Conservation (phyloP, 2,888 invertebrate genomes). For the Trissonchulus latispiculum region DNA sequence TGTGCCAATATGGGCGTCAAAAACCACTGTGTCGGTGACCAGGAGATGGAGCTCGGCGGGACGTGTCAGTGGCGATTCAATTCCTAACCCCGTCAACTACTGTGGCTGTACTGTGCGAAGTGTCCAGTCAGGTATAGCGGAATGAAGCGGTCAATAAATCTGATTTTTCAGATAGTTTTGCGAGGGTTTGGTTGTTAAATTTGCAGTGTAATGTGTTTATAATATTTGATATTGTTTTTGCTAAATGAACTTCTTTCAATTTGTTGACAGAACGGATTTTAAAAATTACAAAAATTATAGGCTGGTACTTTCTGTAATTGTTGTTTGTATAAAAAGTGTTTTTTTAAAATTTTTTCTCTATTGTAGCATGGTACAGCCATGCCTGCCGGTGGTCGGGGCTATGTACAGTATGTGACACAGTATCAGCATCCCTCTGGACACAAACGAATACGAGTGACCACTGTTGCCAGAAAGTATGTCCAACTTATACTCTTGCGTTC, state of each 20-base stretch:
- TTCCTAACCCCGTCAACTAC: conserved; percentile 79
- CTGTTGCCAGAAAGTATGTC: conserved; percentile 94
- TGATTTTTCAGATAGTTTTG: no score
- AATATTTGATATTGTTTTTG: no score
- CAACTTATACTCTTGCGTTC: no score
- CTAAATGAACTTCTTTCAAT: no score
- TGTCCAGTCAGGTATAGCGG: conserved; percentile 57
- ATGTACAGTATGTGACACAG: conserved; percentile 93
- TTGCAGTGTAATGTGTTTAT: no score
- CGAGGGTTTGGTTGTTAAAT: no score
- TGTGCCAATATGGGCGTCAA: conserved; percentile 88
- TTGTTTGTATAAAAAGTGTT: no score
- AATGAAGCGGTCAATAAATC: no score
- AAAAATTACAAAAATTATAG: no score
- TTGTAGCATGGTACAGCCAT: conserved; percentile 79
- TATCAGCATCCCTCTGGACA: conserved; percentile 96
- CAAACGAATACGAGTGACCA: conserved; percentile 85
- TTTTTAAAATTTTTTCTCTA: no score
- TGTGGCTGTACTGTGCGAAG: conserved; percentile 88
- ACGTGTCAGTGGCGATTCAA: conserved; percentile 99
- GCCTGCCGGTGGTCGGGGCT: conserved; percentile 84
- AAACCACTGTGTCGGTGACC: conserved; percentile 77
- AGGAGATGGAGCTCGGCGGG: conserved; percentile 88
- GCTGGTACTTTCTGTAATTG: no score
- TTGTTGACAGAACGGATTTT: no score